These are phyloP conservation scores for Trypoxylon attenuatum DNA, from an alignment of 2,888 invertebrate genomes.

Conservation along the genomic window DNA sequence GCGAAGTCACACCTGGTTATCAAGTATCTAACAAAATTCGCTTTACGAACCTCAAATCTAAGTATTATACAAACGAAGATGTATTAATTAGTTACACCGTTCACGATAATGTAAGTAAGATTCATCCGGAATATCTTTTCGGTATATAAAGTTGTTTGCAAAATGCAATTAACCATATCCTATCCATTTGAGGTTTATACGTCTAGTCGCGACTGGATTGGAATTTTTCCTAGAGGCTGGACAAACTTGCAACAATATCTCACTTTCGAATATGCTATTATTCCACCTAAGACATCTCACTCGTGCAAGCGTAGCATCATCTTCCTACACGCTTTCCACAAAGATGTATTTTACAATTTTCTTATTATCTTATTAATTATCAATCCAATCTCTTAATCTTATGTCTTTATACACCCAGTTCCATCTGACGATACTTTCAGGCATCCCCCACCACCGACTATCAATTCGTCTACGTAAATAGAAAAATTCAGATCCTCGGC, in stretches of 20 bases:
- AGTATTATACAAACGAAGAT: background rate
- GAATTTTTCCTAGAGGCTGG: constrained; percentile 18
- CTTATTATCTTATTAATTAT: background rate
- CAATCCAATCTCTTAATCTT: background rate
- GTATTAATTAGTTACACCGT: background rate
- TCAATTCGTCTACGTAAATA: constrained; percentile 12
- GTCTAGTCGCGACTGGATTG: constrained; percentile 14
- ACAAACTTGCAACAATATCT: constrained; percentile 4
- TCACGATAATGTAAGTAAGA: background rate
- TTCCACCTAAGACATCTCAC: background rate
- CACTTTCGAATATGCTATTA: constrained; percentile 1
- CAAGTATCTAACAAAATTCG: background rate
- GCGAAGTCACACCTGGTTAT: background rate
- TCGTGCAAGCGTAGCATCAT: background rate
- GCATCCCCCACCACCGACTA: constrained; percentile 1
- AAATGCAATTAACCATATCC: background rate
- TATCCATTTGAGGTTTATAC: background rate
- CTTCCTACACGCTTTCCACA: background rate
- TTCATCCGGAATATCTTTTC: too few relatives aligned
- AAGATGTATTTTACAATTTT: constrained; percentile 6
- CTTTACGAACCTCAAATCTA: constrained; percentile 2
- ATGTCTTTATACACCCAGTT: too few relatives aligned
- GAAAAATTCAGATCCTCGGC: constrained; percentile 3
- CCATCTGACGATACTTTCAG: too few relatives aligned
- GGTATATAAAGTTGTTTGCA: too few relatives aligned